phyloP scores from a whole-genome alignment of 2,888 invertebrate species.

The Cactoblastis cactorum region DNA sequence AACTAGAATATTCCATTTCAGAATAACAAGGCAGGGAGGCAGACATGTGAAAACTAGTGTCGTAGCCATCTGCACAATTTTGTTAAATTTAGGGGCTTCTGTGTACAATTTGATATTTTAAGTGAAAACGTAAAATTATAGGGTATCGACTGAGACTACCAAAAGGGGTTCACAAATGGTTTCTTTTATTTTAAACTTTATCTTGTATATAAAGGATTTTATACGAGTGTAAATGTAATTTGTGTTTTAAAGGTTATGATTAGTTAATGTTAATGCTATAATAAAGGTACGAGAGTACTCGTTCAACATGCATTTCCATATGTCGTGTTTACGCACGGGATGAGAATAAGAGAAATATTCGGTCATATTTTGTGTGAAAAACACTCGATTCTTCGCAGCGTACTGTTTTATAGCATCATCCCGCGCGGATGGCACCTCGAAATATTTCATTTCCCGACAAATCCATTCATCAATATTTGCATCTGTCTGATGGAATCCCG shows the following conservation, averaged over 20 bases:
- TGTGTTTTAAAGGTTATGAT: no score
- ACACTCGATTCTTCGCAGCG: background rate
- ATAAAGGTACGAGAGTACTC: no score
- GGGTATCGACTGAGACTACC: no score
- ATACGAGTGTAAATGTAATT: no score
- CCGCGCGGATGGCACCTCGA: background rate
- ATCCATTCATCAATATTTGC: background rate
- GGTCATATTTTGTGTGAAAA: background rate
- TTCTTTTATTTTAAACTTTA: no score
- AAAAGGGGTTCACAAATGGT: no score
- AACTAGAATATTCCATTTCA: background rate
- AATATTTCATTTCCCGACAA: background rate
- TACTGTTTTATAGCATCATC: background rate
- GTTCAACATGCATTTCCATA: background rate
- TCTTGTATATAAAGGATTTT: no score
- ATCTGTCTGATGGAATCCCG: background rate
- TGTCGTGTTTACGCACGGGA: background rate
- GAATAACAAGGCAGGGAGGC: background rate
- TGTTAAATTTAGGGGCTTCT: background rate
- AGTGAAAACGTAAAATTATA: background rate
- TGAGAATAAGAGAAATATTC: background rate
- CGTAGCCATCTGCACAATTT: background rate
- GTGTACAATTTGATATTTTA: background rate
- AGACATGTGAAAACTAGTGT: background rate
- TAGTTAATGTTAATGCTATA: no score